These are phyloP conservation scores for Agrypnia vestita DNA, from an alignment of 1,140 invertebrate genomes.

Conservation along the genomic window DNA sequence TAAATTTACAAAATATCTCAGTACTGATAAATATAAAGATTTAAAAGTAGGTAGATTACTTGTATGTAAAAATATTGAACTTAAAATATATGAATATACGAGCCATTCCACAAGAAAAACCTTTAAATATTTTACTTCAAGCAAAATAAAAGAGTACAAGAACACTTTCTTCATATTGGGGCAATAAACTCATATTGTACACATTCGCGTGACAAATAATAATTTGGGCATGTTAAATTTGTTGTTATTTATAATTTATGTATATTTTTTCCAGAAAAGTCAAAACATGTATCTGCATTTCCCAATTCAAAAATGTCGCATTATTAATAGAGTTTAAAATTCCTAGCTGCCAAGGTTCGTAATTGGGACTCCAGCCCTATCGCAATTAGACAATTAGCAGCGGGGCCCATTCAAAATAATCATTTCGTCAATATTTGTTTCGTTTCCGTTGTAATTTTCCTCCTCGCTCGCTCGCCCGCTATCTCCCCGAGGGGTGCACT, in stretches of 20 bases:
- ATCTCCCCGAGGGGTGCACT: slow-evolving; percentile 35
- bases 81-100: no score
- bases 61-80: no score
- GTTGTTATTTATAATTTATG: slow-evolving; percentile 1
- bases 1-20: slow-evolving; percentile 9
- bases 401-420: slow-evolving; percentile 30
- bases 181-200: slow-evolving; percentile 4
- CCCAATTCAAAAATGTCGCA: not conserved
- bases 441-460: slow-evolving; percentile 38
- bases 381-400: not conserved
- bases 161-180: no score
- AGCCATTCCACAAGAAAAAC: no score
- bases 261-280: slow-evolving; percentile 17
- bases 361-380: slow-evolving; percentile 14
- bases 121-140: no score
- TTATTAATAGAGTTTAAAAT: not conserved
- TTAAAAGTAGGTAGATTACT: no score
- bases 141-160: no score
- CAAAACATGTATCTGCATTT: slow-evolving; percentile 1
- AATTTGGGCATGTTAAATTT: slow-evolving; percentile 22
- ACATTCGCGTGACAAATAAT: slow-evolving; percentile 8
- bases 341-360: not conserved
- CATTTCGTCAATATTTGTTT: slow-evolving; percentile 52
- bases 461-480: slow-evolving; percentile 16
- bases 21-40: slow-evolving; percentile 24